Base-by-base conservation (phyloP, 2,888 invertebrate genomes). In the Amblyjoppa fuscipennis region DNA sequence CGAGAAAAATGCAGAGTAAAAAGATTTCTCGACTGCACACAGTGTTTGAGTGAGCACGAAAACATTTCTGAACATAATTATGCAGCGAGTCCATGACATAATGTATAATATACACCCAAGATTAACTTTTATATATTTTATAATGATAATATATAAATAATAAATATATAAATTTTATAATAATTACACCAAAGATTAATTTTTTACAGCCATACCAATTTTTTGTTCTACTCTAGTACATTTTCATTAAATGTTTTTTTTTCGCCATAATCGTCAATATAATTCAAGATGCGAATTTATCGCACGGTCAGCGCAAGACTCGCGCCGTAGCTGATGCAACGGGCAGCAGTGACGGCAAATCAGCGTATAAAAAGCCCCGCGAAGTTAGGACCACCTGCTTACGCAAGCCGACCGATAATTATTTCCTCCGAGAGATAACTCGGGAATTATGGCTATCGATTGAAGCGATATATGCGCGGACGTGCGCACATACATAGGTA, bases 401-500 rank as follows among this genome's bases (percentile, higher is more conserved):
- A 64, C 41, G 61, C 69, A 79, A 79, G 53, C 4, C 53, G 34
- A 53, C 41, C 28, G 69, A 79, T 79, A 79, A 83, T 69, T 51
- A 79, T 83, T 83, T 79, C 59, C 61, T 28, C 59, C 3, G 41
- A 41, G 25, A 69, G 51, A 61, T 74, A 74, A 70, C 59, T 38
- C 61, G 45, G 45, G 41, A 80, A 70, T 79, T 80, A 80, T 80
- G 71, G 79, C 25, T 61, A 38, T 51, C 61, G 51, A 66, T 81
- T 81, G 68, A 51, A 49, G 69, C 64, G 83, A 83, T 64, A 53
- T 28, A 68, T 20, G 49, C 49, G 64, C 16, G 16, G 34, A 16
- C 31, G 49, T 13, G 28, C 20, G 31, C 34, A 51, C 38, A n/a
- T 49, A 4, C 45, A 16, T 5, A 16, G 45, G 13, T 74, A 28